Evolutionary conservation across 1,140 invertebrate species (phyloP).

Genomic region (Drosophila kepulauana): DNA sequence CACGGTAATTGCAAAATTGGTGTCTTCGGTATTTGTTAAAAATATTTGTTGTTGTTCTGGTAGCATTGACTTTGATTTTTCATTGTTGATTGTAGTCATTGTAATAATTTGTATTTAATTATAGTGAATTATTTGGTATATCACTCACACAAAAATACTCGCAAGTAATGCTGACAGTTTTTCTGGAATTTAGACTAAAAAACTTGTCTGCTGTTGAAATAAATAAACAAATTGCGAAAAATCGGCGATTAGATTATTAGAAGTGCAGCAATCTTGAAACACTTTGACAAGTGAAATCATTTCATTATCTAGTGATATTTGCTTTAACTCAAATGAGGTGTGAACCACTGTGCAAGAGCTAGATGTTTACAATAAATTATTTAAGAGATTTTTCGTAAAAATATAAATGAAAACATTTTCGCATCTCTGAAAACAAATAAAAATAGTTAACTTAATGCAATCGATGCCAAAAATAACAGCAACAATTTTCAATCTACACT

Average conservation of each 20-base stretch:
- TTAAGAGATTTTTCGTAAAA: conserved; percentile 12
- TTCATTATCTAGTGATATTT: neutral
- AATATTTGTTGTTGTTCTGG: conserved; percentile 4
- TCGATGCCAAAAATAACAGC: conserved; percentile 42
- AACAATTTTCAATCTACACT: conserved; percentile 14
- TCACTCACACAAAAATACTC: conserved; percentile 7
- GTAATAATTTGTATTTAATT: conserved; percentile 30
- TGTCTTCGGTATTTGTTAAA: conserved; percentile 4
- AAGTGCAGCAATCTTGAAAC: no score
- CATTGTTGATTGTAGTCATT: conserved; percentile 19
- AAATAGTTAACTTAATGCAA: conserved; percentile 46
- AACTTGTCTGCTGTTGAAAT: neutral
- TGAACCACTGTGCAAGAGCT: conserved; percentile 6
- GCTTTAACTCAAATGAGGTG: neutral
- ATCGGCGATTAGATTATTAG: neutral
- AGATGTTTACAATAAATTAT: conserved; percentile 6
- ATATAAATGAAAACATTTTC: conserved; percentile 22
- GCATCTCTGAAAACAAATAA: conserved; percentile 21
- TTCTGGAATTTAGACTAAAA: neutral
- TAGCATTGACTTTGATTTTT: conserved; percentile 42
- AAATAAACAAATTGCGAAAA: neutral
- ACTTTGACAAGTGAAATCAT: neutral
- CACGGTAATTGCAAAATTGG: conserved; percentile 20
- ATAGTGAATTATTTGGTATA: conserved; percentile 32
- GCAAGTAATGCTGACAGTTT: conserved; percentile 1